A percentile compares a stretch with the other conserved stretches of the same genome.
These are phyloP conservation scores for Myiotriccus ornatus DNA, from an alignment of 2,797 vertebrate genomes.

Conservation along the genomic window DNA sequence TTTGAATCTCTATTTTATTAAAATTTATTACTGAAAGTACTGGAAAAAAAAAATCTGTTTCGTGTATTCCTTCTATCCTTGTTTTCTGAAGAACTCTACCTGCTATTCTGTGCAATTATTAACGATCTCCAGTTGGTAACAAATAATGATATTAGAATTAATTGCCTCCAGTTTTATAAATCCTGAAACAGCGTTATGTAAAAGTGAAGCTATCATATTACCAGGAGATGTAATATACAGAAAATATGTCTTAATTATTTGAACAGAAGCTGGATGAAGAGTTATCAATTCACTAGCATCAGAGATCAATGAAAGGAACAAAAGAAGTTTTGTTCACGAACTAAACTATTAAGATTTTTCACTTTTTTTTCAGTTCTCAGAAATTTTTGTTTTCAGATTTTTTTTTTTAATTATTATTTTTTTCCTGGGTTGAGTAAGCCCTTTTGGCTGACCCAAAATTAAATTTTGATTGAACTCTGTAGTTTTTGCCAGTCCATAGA, in stretches of 20 bases:
- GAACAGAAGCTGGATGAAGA: background rate
- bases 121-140: background rate
- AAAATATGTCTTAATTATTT: conserved; percentile 1
- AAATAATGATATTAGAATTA: background rate
- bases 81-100: background rate
- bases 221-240: background rate
- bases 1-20: background rate
- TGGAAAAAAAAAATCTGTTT: background rate
- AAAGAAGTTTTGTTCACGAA: background rate
- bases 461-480: background rate
- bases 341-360: background rate
- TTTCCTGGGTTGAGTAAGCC: background rate
- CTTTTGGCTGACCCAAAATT: background rate
- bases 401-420: no score
- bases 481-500: background rate
- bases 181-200: background rate
- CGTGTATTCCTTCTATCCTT: background rate
- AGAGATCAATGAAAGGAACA: background rate
- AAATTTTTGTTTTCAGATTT: background rate
- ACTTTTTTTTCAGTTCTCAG: background rate
- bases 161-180: background rate
- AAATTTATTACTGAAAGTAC: background rate
- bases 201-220: background rate
- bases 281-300: background rate
- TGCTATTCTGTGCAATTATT: background rate